These are phyloP conservation scores for Hyaena hyaena DNA, from an alignment of 2,113 vertebrate genomes.

Conservation along the genomic window DNA sequence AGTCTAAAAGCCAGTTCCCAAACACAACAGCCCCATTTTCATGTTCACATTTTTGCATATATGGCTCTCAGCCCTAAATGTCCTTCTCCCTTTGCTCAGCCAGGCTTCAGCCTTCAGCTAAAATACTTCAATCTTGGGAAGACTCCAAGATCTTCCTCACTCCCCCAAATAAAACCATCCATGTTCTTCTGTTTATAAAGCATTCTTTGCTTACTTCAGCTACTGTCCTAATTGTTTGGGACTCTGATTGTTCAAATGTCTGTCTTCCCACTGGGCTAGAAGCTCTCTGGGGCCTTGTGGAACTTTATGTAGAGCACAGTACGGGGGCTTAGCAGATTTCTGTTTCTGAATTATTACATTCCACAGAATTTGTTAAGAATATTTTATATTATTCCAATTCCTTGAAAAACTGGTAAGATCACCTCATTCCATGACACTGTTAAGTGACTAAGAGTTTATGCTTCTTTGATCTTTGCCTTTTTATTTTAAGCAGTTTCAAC, in stretches of 20 bases:
- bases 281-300: not conserved
- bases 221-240: not conserved
- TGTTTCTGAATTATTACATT: slow-evolving; percentile 2
- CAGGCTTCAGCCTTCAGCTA: not conserved
- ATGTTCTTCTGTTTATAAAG: not conserved
- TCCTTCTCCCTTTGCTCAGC: no score
- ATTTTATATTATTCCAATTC: not conserved
- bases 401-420: slow-evolving; percentile 2
- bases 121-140: not conserved
- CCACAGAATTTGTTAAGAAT: slow-evolving; percentile 1
- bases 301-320: not conserved
- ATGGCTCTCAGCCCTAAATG: not conserved
- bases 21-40: not conserved
- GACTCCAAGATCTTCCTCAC: rapidly evolving
- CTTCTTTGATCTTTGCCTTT: slow-evolving; percentile 24
- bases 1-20: not conserved
- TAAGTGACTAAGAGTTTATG: not conserved
- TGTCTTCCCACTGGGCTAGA: not conserved
- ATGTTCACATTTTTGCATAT: not conserved
- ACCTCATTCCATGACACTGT: not conserved
- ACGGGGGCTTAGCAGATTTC: not conserved
- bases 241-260: no score
- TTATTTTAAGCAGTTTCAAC: slow-evolving; percentile 45
- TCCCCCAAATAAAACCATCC: not conserved
- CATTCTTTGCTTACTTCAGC: not conserved